Conservation (phyloP, 2,888 invertebrate species). For the Ceratothoa steindachneri region DNA sequence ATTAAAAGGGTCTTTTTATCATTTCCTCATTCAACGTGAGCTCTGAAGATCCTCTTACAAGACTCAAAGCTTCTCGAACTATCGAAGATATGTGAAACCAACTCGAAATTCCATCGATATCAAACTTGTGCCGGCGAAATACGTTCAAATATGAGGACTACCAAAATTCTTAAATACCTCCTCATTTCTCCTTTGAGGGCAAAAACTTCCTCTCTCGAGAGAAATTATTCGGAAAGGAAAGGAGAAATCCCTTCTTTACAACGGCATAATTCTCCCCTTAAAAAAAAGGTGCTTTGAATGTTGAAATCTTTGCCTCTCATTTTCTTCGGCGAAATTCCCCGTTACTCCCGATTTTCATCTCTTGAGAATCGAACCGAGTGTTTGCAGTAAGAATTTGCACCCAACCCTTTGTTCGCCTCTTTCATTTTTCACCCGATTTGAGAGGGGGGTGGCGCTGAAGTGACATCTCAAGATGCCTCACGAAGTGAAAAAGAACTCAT, state of each 20-base stretch:
- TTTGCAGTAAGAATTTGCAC: conserved; percentile 12
- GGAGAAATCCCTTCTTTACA: too few relatives aligned
- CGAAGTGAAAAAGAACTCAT: too few relatives aligned
- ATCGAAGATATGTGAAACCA: not conserved
- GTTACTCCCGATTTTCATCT: not conserved
- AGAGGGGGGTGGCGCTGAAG: not conserved
- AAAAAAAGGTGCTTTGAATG: not conserved
- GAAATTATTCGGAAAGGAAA: too few relatives aligned
- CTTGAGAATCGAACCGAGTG: not conserved
- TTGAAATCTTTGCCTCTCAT: not conserved
- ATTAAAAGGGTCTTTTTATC: too few relatives aligned
- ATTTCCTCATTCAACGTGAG: too few relatives aligned
- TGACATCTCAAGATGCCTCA: not conserved
- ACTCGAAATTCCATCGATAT: not conserved
- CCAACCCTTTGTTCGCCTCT: not conserved
- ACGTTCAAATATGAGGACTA: not conserved
- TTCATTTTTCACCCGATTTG: not conserved
- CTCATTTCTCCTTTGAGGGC: not conserved
- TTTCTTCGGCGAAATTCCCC: not conserved
- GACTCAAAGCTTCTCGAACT: not conserved
- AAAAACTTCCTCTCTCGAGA: not conserved
- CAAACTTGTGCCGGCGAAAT: not conserved
- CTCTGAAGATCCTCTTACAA: too few relatives aligned
- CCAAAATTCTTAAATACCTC: not conserved
- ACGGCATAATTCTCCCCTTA: not conserved